Evolutionary conservation across 1,140 invertebrate genomes (phyloP).

Genomic region (Drosophila triauraria): DNA sequence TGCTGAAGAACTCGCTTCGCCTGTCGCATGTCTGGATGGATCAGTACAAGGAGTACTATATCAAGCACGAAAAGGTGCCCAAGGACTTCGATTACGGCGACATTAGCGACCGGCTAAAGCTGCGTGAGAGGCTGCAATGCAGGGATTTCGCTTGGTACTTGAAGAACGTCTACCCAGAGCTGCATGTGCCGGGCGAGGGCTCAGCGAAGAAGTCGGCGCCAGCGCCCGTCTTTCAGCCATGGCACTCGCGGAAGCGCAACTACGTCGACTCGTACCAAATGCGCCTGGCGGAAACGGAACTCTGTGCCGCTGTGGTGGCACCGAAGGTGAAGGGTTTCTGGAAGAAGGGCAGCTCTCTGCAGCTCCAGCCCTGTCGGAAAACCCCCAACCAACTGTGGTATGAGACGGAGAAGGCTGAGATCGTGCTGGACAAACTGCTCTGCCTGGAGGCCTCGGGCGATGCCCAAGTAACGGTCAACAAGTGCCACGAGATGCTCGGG

Average conservation of each 20-base stretch:
- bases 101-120: conserved; percentile 89
- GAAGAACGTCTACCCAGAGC: conserved; percentile 95
- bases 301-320: conserved; percentile 90
- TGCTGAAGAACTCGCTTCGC: conserved; percentile 94
- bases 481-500: conserved; percentile 96
- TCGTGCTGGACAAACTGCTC: conserved; percentile 93
- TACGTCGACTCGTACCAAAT: conserved; percentile 91
- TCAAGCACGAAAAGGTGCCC: conserved; percentile 89
- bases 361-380: conserved; percentile 89
- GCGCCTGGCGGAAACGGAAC: conserved; percentile 88
- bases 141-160: conserved; percentile 97
- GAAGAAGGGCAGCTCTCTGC: conserved; percentile 91
- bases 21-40: conserved; percentile 98
- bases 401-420: conserved; percentile 93
- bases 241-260: conserved; percentile 92
- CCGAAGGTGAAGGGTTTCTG: conserved; percentile 89
- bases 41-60: conserved; percentile 94
- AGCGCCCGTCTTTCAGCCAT: conserved; percentile 89
- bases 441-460: conserved; percentile 92
- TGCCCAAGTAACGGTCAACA: conserved; percentile 89
- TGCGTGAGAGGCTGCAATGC: conserved; percentile 91
- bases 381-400: conserved; percentile 89
- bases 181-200: conserved; percentile 89
- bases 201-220: conserved; percentile 84
- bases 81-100: conserved; percentile 91